phyloP scores from a whole-genome alignment of 1,140 invertebrate genomes.

The Danaus melanippus region DNA sequence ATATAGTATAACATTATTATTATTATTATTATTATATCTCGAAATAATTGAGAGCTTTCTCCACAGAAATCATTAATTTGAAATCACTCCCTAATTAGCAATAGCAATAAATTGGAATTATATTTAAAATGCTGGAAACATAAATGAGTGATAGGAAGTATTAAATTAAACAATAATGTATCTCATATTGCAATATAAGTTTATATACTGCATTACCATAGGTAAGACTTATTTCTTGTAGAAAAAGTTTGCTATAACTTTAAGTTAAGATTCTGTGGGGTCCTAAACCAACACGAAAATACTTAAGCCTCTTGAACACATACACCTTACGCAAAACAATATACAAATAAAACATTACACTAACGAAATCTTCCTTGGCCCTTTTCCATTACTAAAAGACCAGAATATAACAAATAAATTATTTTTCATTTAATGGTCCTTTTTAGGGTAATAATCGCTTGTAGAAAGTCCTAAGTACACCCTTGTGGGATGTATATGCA shows the following conservation, averaged over 20 bases:
- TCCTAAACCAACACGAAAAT: slow-evolving; percentile 37
- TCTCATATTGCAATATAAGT: too few relatives aligned
- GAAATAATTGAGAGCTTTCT: too few relatives aligned
- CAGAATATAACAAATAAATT: too few relatives aligned
- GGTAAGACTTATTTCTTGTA: slow-evolving; percentile 10
- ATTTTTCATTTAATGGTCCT: slow-evolving; percentile 5
- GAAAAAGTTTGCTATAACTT: slow-evolving; percentile 31
- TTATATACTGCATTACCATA: too few relatives aligned
- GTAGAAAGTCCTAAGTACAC: slow-evolving; percentile 8
- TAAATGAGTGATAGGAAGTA: too few relatives aligned
- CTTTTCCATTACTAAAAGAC: slow-evolving; percentile 1
- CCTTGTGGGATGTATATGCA: slow-evolving; percentile 7
- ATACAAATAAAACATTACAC: slow-evolving; percentile 24
- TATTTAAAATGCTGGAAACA: too few relatives aligned
- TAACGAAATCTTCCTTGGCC: slow-evolving; percentile 23
- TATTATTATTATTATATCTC: too few relatives aligned
- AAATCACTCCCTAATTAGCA: too few relatives aligned
- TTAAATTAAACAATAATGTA: too few relatives aligned
- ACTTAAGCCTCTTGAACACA: slow-evolving; percentile 23
- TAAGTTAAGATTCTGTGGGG: slow-evolving; percentile 25
- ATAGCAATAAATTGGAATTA: too few relatives aligned
- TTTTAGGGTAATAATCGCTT: slow-evolving; percentile 6
- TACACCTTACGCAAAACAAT: slow-evolving; percentile 18
- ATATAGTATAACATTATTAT: too few relatives aligned
- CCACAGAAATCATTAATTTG: too few relatives aligned